Conservation (phyloP, 2,113 vertebrate species). For the Loxodonta africana region DNA sequence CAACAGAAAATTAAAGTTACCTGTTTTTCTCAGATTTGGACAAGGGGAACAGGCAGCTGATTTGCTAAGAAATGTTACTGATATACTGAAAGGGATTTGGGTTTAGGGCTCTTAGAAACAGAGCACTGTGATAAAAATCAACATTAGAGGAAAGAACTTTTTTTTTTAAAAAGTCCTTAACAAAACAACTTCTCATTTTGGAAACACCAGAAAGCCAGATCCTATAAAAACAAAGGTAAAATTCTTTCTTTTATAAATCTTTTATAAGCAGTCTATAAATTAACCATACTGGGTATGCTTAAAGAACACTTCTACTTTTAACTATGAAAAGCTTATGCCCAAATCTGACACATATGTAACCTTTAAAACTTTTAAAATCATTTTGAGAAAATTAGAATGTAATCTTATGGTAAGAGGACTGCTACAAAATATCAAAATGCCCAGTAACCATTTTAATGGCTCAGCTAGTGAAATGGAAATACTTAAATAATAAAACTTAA, state of each 20-base stretch:
- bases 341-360: not conserved
- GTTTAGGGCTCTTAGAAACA: slow-evolving; percentile 34
- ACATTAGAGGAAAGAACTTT: slow-evolving; percentile 60
- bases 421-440: slow-evolving; percentile 4
- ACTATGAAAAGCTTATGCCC: not conserved
- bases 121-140: not conserved
- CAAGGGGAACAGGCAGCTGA: not conserved
- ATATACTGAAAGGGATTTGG: slow-evolving; percentile 47
- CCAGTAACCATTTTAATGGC: not conserved
- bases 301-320: slow-evolving; percentile 26
- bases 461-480: slow-evolving; percentile 7
- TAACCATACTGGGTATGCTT: slow-evolving; percentile 1
- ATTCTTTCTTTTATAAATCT: slow-evolving; percentile 38
- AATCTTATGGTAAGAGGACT: not conserved
- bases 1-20: slow-evolving; percentile 10
- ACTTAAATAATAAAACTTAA: slow-evolving; percentile 37
- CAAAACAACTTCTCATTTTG: slow-evolving; percentile 67
- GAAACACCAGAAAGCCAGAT: slow-evolving; percentile 68
- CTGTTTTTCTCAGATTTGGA: slow-evolving; percentile 38
- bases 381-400: slow-evolving; percentile 57
- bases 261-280: slow-evolving; percentile 23
- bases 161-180: slow-evolving; percentile 69
- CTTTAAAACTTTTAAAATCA: slow-evolving; percentile 46
- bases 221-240: slow-evolving; percentile 71
- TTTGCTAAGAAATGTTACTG: not conserved